Conservation (phyloP, 2,888 invertebrate genomes). For the Neria commutata region DNA sequence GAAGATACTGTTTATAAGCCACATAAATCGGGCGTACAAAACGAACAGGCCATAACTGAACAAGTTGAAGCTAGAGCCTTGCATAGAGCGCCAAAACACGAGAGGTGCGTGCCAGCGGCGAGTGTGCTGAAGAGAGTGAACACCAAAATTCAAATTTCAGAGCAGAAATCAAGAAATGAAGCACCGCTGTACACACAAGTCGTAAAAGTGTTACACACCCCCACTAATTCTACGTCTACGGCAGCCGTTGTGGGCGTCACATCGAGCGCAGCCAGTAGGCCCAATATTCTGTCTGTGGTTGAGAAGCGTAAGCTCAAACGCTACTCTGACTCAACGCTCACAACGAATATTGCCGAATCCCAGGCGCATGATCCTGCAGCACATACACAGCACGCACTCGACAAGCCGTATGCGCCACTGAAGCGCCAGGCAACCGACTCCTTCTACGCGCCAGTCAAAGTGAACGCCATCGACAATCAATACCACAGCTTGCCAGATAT, state of each 20-base stretch:
- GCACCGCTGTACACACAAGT: conserved; percentile 49
- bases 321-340: conserved; percentile 37
- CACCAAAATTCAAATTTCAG: conserved; percentile 29
- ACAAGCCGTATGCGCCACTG: conserved; percentile 30
- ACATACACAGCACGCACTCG: conserved; percentile 28
- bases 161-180: conserved; percentile 10
- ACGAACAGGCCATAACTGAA: conserved; percentile 12
- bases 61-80: too few relatives aligned
- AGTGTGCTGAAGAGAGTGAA: conserved; percentile 15
- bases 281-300: conserved; percentile 65
- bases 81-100: too few relatives aligned
- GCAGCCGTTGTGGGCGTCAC: conserved; percentile 33
- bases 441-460: conserved; percentile 35
- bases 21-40: conserved; percentile 30
- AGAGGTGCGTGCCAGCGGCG: conserved; percentile 6
- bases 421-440: conserved; percentile 46
- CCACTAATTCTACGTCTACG: not conserved
- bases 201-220: conserved; percentile 47
- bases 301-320: conserved; percentile 58
- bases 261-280: conserved; percentile 62
- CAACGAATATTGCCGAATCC: not conserved
- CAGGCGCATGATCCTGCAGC: conserved; percentile 36
- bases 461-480: conserved; percentile 68
- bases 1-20: conserved; percentile 54
- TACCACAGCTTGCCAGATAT: conserved; percentile 76